These are phyloP conservation scores for Aculops lycopersici DNA, from an alignment of 1,140 invertebrate genomes.

Conservation along the genomic window DNA sequence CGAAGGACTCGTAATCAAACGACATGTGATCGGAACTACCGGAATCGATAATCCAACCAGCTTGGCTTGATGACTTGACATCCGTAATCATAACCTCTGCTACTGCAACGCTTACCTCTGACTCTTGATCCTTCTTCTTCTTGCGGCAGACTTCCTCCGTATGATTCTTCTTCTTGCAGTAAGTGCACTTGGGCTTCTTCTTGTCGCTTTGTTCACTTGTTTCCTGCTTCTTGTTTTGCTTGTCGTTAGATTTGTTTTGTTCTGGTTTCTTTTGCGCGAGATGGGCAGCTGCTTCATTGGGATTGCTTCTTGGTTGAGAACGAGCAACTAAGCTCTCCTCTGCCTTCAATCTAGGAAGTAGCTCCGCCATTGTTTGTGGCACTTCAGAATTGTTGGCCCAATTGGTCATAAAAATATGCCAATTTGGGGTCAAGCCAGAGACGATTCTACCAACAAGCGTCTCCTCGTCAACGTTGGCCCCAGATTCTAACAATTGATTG, in stretches of 20 bases:
- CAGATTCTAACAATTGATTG: not conserved
- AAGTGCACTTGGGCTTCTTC: not conserved
- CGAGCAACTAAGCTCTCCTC: not conserved
- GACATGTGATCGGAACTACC: constrained; percentile 1
- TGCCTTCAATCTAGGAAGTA: not conserved
- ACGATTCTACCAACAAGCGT: not conserved
- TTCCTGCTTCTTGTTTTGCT: not conserved
- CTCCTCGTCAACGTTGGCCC: not conserved
- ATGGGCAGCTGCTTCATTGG: not conserved
- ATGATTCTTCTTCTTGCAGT: not conserved
- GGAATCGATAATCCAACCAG: constrained; percentile 1
- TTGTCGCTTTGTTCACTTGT: not conserved
- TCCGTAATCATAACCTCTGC: not conserved
- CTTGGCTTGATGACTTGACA: not conserved
- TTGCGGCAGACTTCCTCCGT: not conserved
- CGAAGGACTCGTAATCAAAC: not conserved
- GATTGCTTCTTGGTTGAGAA: no score
- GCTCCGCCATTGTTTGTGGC: not conserved
- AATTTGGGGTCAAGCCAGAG: not conserved
- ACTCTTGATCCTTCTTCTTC: not conserved
- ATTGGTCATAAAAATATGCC: not conserved
- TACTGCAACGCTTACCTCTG: not conserved
- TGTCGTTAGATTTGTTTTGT: not conserved
- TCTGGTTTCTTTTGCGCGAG: not conserved
- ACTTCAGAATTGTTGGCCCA: not conserved